These are phyloP conservation scores for Luperina testacea DNA, from an alignment of 2,888 invertebrate genomes.

Conservation along the genomic window DNA sequence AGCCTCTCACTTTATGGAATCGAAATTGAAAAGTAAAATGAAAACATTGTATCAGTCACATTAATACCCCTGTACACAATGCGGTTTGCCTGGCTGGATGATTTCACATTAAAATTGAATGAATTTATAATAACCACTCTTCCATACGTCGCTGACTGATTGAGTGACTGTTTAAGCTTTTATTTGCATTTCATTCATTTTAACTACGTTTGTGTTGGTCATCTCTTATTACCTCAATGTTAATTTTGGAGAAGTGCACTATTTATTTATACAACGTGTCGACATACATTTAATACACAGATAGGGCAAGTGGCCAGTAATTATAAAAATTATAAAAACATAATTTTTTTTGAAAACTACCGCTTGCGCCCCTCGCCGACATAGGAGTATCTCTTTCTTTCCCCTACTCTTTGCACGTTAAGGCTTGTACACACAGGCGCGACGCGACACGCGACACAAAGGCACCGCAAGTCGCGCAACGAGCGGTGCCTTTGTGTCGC, in stretches of 20 bases:
- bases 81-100: slow-evolving; percentile 17
- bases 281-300: no score
- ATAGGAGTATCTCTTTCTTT: no score
- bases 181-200: slow-evolving; percentile 42
- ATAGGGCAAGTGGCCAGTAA: no score
- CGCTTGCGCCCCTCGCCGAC: no score
- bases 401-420: no score
- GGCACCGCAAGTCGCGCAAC: no score
- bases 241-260: not conserved
- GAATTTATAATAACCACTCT: slow-evolving; percentile 41
- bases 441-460: no score
- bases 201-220: slow-evolving; percentile 26
- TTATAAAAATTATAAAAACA: no score
- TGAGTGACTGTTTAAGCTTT: slow-evolving; percentile 44
- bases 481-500: no score
- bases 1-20: not conserved
- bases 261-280: not conserved
- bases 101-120: slow-evolving; percentile 49
- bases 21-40: not conserved
- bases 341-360: no score
- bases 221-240: not conserved
- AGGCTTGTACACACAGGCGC: no score
- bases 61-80: slow-evolving; percentile 18
- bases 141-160: slow-evolving; percentile 32
- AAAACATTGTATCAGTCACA: not conserved